Conservation (phyloP, 2,888 invertebrate genomes). For the Eristalis tenax region DNA sequence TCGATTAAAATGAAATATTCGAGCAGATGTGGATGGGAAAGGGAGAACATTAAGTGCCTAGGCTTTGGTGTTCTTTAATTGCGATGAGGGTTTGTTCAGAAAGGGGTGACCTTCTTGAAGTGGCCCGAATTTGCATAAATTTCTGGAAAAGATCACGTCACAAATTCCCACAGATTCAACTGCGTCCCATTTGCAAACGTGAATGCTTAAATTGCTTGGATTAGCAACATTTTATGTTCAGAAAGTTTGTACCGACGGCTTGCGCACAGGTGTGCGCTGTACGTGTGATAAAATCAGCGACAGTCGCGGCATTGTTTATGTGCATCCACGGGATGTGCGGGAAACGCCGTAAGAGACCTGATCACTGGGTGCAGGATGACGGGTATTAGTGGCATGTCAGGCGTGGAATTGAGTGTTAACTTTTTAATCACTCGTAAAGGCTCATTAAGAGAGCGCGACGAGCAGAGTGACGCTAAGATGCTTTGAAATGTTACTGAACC, state of each 20-base stretch:
- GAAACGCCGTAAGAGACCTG: neutral
- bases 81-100: neutral
- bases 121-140: neutral
- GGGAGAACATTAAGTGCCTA: neutral
- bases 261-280: neutral
- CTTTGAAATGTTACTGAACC: neutral
- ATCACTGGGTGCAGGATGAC: neutral
- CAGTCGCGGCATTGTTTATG: neutral
- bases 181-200: neutral
- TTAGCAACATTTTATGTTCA: neutral
- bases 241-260: neutral
- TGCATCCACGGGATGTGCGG: neutral
- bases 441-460: neutral
- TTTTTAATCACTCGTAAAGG: neutral
- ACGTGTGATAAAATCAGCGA: neutral
- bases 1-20: constrained; percentile 66
- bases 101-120: too few relatives aligned
- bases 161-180: neutral
- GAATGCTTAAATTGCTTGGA: neutral
- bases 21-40: constrained; percentile 32
- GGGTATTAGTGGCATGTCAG: neutral
- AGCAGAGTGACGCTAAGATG: neutral
- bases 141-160: neutral
- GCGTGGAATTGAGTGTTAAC: neutral
- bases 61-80: neutral